Evolutionary conservation across 2,113 vertebrate genomes (phyloP).

Genomic region (Serinus canaria): DNA sequence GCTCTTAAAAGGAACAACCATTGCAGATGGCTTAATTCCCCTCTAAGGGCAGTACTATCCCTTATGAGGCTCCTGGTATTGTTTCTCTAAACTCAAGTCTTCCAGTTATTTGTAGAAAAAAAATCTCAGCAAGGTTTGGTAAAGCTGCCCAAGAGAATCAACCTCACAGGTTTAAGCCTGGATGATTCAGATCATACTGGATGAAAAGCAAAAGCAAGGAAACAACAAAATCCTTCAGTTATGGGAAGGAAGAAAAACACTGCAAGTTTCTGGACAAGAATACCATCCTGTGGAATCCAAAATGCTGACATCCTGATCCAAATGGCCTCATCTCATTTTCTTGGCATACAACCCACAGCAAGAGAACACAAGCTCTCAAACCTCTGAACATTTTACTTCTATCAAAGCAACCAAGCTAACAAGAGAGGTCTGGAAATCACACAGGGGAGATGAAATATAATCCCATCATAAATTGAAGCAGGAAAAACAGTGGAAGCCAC

Average conservation of each 20-base stretch:
- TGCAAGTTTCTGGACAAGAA: not conserved
- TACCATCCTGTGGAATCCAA: not conserved
- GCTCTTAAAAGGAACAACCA: not conserved
- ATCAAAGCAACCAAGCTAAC: not conserved
- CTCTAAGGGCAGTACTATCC: not conserved
- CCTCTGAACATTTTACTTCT: not conserved
- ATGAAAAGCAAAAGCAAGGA: not conserved
- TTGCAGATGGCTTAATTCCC: not conserved
- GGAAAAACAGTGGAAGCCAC: not conserved
- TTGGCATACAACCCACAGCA: not conserved
- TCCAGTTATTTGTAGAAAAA: not conserved
- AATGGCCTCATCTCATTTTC: not conserved
- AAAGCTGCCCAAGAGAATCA: not conserved
- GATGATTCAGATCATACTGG: not conserved
- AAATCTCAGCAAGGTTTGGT: not conserved
- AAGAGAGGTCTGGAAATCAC: not conserved
- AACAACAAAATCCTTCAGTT: not conserved
- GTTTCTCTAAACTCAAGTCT: not conserved
- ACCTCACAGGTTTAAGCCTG: not conserved
- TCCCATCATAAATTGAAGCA: not conserved
- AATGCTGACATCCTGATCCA: not conserved
- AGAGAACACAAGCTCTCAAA: not conserved
- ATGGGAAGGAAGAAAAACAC: not conserved
- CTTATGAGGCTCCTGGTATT: not conserved
- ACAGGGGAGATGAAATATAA: not conserved